Evolutionary conservation across 2,888 invertebrate species (phyloP).

Genomic region (Eremobia ochroleuca): DNA sequence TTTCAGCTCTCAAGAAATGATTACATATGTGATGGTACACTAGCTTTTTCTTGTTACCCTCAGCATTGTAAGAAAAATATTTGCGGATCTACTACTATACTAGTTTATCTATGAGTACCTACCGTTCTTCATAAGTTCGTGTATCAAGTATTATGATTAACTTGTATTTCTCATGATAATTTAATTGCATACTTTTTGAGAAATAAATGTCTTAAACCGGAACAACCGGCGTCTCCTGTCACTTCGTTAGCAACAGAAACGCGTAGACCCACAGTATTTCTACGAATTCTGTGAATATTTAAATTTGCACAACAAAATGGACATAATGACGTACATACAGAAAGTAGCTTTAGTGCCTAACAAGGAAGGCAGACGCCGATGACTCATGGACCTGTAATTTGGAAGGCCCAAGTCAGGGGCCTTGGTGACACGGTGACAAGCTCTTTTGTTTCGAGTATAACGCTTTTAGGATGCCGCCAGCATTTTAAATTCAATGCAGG

Average conservation of each 20-base stretch:
- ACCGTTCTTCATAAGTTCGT: no score
- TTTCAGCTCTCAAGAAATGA: no score
- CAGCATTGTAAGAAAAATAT: no score
- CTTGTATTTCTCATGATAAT: no score
- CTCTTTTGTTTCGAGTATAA: slow-evolving; percentile 43
- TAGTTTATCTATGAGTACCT: no score
- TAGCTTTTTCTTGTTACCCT: no score
- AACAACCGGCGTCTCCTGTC: slow-evolving; percentile 23
- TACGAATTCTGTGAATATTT: slow-evolving; percentile 59
- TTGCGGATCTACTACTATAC: no score
- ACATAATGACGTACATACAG: slow-evolving; percentile 63
- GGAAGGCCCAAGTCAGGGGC: slow-evolving; percentile 56
- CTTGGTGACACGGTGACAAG: slow-evolving; percentile 46
- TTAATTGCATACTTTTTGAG: no score
- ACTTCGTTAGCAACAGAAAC: slow-evolving; percentile 44
- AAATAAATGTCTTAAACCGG: no score
- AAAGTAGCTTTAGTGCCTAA: slow-evolving; percentile 62
- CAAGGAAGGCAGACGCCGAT: slow-evolving; percentile 61
- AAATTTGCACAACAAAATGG: slow-evolving; percentile 64
- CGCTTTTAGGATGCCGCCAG: slow-evolving; percentile 38
- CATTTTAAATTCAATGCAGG: slow-evolving; percentile 22
- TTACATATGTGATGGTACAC: no score
- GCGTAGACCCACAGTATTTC: slow-evolving; percentile 50
- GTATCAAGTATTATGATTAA: no score
- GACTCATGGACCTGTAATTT: slow-evolving; percentile 65